These are phyloP conservation scores for Muntiacus muntjak DNA, from an alignment of 2,113 vertebrate genomes.

Conservation along the genomic window DNA sequence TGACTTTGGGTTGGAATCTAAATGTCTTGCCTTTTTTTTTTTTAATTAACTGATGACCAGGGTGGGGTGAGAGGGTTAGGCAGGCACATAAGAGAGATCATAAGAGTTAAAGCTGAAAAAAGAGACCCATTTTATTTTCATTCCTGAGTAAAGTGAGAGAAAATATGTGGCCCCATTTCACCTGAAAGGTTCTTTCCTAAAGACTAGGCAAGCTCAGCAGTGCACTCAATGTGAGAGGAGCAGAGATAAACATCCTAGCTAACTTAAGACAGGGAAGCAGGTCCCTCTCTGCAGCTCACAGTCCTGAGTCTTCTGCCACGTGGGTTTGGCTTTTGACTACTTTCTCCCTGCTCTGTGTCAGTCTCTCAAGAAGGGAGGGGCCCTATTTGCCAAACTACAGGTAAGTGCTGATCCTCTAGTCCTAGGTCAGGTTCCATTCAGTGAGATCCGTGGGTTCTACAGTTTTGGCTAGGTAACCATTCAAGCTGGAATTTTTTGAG, in stretches of 20 bases:
- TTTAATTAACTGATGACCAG: background rate
- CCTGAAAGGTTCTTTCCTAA: background rate
- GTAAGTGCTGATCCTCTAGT: background rate
- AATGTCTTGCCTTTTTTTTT: background rate
- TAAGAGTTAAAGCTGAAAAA: background rate
- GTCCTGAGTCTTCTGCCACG: background rate
- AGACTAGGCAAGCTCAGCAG: background rate
- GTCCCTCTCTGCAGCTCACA: background rate
- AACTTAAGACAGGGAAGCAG: background rate
- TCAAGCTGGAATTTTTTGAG: background rate
- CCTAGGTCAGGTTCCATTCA: background rate
- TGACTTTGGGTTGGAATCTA: background rate
- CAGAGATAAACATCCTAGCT: background rate
- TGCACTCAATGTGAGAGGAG: background rate
- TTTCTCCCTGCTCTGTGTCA: background rate
- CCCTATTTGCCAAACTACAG: background rate
- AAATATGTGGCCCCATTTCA: background rate
- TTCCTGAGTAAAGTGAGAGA: background rate
- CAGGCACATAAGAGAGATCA: background rate
- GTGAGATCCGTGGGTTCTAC: background rate
- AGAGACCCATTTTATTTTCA: background rate
- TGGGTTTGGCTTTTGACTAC: background rate
- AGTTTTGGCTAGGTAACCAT: background rate
- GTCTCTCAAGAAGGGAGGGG: background rate
- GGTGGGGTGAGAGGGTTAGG: background rate